Conservation (phyloP, 2,113 vertebrate species). For the Pagrus major region DNA sequence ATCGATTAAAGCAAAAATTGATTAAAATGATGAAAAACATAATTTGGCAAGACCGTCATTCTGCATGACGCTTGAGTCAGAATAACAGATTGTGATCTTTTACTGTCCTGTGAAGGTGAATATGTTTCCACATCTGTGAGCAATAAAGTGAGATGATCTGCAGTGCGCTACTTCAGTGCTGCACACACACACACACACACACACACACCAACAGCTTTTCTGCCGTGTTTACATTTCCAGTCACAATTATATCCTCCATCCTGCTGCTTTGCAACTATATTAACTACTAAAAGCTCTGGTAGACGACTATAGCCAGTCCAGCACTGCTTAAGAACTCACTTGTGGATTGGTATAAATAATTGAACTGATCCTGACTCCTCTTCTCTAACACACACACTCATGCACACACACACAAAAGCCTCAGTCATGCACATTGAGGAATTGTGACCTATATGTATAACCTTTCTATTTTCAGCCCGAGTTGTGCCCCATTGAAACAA, state of each 20-base stretch:
- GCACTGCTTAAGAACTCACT: neutral
- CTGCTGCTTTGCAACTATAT: constrained; percentile 34
- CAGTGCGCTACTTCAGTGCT: constrained; percentile 1
- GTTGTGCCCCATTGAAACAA: constrained; percentile 73
- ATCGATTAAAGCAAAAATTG: constrained; percentile 55
- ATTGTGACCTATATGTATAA: constrained; percentile 71
- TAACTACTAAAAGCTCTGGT: neutral
- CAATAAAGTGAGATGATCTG: constrained; percentile 59
- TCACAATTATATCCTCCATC: constrained; percentile 39
- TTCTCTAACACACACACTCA: neutral
- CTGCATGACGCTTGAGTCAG: constrained; percentile 46
- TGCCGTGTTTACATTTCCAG: constrained; percentile 55
- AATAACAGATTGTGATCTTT: constrained; percentile 54
- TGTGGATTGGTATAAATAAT: neutral
- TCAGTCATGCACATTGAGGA: constrained; percentile 56
- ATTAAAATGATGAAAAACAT: constrained; percentile 50
- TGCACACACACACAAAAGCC: constrained; percentile 39
- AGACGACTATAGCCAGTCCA: neutral
- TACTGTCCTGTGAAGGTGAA: constrained; percentile 62
- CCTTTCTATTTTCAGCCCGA: constrained; percentile 71
- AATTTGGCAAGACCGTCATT: constrained; percentile 41
- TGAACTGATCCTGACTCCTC: constrained; percentile 6
- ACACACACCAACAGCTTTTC: constrained; percentile 11
- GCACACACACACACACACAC: neutral
- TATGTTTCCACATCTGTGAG: constrained; percentile 73